These are phyloP conservation scores for Orycteropus afer DNA, from an alignment of 2,113 vertebrate genomes.

Conservation along the genomic window DNA sequence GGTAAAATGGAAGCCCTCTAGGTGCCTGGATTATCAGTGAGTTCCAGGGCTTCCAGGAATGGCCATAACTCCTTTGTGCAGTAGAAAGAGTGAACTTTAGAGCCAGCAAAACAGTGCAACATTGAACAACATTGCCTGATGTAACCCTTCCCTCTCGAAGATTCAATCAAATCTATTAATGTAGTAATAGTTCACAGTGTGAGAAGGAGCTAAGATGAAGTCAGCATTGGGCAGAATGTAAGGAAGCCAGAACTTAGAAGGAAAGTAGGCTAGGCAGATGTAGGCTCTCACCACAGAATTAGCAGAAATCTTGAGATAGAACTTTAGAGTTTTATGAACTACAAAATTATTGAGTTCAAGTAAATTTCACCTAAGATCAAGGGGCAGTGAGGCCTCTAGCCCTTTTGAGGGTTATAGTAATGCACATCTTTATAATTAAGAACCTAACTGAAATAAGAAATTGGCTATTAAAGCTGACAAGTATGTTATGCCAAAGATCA, in stretches of 20 bases:
- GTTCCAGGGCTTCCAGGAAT: neutral
- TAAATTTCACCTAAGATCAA: slow-evolving; percentile 12
- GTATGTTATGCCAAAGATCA: slow-evolving; percentile 49
- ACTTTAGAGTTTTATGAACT: neutral
- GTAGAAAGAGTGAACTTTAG: neutral
- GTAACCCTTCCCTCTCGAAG: neutral
- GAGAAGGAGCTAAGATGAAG: neutral
- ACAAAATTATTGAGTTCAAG: slow-evolving; percentile 8
- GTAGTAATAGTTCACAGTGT: neutral
- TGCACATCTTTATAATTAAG: slow-evolving; percentile 51
- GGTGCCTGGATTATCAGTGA: neutral
- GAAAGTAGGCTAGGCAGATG: neutral
- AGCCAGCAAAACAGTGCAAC: neutral
- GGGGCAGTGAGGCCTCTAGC: neutral
- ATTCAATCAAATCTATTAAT: neutral
- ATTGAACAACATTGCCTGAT: neutral
- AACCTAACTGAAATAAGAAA: slow-evolving; percentile 53
- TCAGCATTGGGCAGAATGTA: neutral
- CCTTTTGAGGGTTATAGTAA: slow-evolving; percentile 20
- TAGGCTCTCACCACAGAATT: neutral
- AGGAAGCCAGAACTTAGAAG: neutral
- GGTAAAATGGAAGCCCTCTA: neutral
- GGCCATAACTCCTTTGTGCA: neutral
- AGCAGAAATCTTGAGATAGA: neutral
- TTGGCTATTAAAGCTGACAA: slow-evolving; percentile 47